Base-by-base conservation (phyloP, 2,888 invertebrate genomes). In the Megamerina dolium region DNA sequence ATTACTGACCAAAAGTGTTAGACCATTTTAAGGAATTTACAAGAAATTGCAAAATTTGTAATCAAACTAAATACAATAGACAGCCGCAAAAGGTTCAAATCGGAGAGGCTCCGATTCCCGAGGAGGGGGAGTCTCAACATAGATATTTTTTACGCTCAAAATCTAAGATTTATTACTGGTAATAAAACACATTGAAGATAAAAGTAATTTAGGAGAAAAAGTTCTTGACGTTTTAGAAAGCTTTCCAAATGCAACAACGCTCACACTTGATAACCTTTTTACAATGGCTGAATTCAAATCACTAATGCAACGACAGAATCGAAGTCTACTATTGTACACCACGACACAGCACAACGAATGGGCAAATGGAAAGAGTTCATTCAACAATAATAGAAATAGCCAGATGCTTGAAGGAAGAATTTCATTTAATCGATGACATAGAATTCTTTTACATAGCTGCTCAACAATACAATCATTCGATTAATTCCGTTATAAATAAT, bases 171-270 rank as follows among this genome's bases (percentile, higher is more conserved):
- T 33, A 13, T 45, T 12, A 39, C 42, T 19, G 37, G 46, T 14
- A 37, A 47, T 32, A 44, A 36, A 44, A 39, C 51, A 49, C 38
- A 35, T 16, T n/a, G n/a, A n/a, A n/a, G n/a, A n/a, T n/a, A n/a
- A n/a, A n/a, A n/a, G n/a, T n/a, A n/a, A n/a, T n/a, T n/a, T n/a
- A n/a, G n/a, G n/a, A n/a, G n/a, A n/a, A n/a, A n/a, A n/a, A n/a
- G n/a, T n/a, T n/a, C n/a, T n/a, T n/a, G n/a, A n/a, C n/a, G n/a
- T n/a, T n/a, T n/a, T n/a, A n/a, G n/a, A n/a, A n/a, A n/a, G n/a
- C 5, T 48, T 43, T 31, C 48, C 45, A n/a, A 31, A 39, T 17
- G 34, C 23, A 4, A 49, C 43, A 18, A 27, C 10, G 34, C 37
- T 21, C 13, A 41, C 42, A 13, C 10, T 43, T 9, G 48, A 50